A percentile compares a stretch with the other conserved stretches of the same genome.
phyloP scores from a whole-genome alignment of 2,888 invertebrate genomes.

The Scrobipalpa costella region DNA sequence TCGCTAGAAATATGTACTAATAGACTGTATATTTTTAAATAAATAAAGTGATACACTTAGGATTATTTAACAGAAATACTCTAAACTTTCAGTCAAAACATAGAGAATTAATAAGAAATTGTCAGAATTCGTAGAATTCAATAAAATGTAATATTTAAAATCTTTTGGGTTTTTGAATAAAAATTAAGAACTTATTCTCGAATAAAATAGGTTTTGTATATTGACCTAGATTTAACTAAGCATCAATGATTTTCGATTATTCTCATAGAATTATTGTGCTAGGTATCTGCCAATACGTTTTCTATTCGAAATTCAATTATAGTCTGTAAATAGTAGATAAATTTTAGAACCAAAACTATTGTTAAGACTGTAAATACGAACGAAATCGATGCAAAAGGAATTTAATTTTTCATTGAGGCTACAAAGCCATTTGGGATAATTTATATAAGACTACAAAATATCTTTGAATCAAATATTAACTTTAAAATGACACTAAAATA shows the following conservation, averaged over 20 bases:
- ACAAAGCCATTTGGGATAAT: conserved; percentile 33
- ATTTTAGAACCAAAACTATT: conserved; percentile 17
- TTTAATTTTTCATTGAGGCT: conserved; percentile 56
- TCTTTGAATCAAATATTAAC: too few species aligned
- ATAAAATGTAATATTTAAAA: not conserved
- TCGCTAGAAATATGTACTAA: conserved; percentile 34
- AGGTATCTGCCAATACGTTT: not conserved
- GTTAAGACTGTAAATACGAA: conserved; percentile 27
- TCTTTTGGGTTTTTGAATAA: not conserved
- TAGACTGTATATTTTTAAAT: conserved; percentile 34
- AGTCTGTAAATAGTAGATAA: conserved; percentile 15
- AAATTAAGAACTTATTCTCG: not conserved
- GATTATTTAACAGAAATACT: not conserved
- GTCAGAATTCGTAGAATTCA: conserved; percentile 35
- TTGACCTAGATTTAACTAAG: not conserved
- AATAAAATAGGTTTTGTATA: not conserved
- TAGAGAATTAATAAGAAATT: not conserved
- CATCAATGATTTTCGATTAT: not conserved
- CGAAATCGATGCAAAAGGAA: conserved; percentile 67
- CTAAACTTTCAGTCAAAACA: not conserved
- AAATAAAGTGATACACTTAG: conserved; percentile 36
- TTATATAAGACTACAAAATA: not conserved
- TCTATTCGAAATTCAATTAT: conserved; percentile 13
- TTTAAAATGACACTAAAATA: too few species aligned
- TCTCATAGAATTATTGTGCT: not conserved